These are phyloP conservation scores for Nematostella vectensis DNA, from an alignment of 92 coral and sea anemone genomes.

Conservation along the genomic window DNA sequence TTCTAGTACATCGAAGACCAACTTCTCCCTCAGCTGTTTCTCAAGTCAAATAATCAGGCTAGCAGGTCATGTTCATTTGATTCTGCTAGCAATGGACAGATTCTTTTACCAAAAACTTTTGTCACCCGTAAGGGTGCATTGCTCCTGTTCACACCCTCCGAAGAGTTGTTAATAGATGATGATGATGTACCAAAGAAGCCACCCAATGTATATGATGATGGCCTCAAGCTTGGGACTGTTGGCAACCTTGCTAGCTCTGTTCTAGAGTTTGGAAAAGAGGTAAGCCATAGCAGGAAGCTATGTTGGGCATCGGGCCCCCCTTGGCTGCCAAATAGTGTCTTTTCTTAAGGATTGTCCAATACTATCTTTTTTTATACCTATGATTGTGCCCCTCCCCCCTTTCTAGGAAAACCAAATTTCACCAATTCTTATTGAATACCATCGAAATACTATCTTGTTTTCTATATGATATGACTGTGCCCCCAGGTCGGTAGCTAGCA, in stretches of 20 bases:
- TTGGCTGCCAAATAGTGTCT: too few species aligned
- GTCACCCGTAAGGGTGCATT: constrained; percentile 95
- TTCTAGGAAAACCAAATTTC: too few species aligned
- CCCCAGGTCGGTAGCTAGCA: too few species aligned
- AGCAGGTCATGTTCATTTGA: constrained; percentile 45
- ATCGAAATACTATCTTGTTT: too few species aligned
- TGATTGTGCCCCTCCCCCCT: too few species aligned
- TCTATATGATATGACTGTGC: too few species aligned
- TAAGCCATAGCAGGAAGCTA: constrained; percentile 9
- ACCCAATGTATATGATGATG: constrained; percentile 58
- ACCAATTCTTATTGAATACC: too few species aligned
- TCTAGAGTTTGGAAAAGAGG: constrained; percentile 86
- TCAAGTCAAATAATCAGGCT: constrained; percentile 21
- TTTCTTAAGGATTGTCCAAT: too few species aligned
- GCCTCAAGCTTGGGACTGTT: constrained; percentile 55
- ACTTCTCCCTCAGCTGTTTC: constrained; percentile 38
- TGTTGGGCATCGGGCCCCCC: too few species aligned
- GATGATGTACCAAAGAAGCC: constrained; percentile 7
- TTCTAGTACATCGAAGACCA: constrained; percentile 37
- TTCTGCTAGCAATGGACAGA: constrained; percentile 56
- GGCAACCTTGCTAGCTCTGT: constrained; percentile 67
- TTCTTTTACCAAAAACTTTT: constrained; percentile 79
- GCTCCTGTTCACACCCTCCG: constrained; percentile 74
- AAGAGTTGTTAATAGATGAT: constrained; percentile 33
- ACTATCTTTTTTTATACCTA: too few species aligned